Evolutionary conservation across 2,113 vertebrate species (phyloP).

Genomic region (Pygoscelis antarcticus): DNA sequence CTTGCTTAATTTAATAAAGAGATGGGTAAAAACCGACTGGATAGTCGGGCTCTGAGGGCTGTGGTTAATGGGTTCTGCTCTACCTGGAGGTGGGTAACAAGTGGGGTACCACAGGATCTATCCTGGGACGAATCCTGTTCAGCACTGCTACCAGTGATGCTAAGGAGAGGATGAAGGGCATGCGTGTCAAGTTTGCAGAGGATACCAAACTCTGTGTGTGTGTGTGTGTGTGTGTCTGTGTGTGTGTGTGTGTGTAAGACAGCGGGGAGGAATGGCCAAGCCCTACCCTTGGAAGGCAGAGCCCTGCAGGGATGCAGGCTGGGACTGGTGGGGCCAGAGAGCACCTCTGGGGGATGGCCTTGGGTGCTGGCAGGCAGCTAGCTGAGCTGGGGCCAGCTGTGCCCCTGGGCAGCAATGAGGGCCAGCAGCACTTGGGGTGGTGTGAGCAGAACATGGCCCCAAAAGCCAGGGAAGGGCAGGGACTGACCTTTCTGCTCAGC

Average conservation of each 20-base stretch:
- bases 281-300: not conserved
- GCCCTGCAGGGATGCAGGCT: not conserved
- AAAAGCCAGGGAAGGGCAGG: not conserved
- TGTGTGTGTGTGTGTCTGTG: too few species aligned
- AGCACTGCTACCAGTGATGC: not conserved
- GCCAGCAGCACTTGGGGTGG: not conserved
- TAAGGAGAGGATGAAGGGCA: not conserved
- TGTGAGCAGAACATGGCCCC: not conserved
- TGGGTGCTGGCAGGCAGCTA: not conserved
- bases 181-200: accelerated
- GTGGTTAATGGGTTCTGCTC: not conserved
- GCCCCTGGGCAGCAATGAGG: not conserved
- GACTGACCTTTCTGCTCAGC: not conserved
- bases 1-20: not conserved
- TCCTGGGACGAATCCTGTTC: not conserved
- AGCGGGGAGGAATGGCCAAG: not conserved
- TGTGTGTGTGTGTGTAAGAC: not conserved
- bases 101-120: accelerated
- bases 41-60: not conserved
- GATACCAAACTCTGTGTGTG: accelerated
- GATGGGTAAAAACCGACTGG: not conserved
- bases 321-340: not conserved
- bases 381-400: not conserved
- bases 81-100: not conserved
- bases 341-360: accelerated